Percentiles rank a stretch among this genome's conserved stretches.
These are phyloP conservation scores for Pachyramphus minor DNA, from an alignment of 2,113 vertebrate species.

Conservation along the genomic window DNA sequence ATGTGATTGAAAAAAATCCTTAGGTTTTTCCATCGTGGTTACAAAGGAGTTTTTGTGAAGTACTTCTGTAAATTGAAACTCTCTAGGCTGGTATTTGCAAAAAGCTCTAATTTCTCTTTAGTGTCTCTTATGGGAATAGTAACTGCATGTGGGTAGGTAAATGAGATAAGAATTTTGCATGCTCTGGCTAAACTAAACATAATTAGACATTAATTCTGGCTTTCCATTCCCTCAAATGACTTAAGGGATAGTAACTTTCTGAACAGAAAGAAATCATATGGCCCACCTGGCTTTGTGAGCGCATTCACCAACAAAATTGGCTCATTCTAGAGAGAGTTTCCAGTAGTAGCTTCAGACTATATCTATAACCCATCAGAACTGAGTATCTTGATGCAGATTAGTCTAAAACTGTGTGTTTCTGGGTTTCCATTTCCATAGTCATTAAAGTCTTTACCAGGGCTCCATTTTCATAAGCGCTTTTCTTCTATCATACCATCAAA, in stretches of 20 bases:
- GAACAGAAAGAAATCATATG: slow-evolving; percentile 15
- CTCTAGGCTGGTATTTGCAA: slow-evolving; percentile 45
- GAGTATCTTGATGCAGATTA: not conserved
- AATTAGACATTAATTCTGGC: slow-evolving; percentile 51
- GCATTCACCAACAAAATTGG: not conserved
- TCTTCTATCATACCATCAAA: not conserved
- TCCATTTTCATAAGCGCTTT: not conserved
- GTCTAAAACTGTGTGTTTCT: not conserved
- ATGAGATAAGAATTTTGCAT: slow-evolving; percentile 65
- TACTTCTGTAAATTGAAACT: slow-evolving; percentile 64
- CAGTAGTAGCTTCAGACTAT: not conserved
- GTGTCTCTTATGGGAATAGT: slow-evolving; percentile 60
- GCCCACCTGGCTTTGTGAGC: slow-evolving; percentile 35
- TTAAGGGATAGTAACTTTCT: slow-evolving; percentile 43
- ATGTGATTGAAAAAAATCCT: slow-evolving; percentile 25
- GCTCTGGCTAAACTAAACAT: slow-evolving; percentile 51
- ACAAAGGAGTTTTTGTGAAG: slow-evolving; percentile 54
- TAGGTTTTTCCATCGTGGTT: slow-evolving; percentile 31
- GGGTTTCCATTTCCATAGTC: not conserved
- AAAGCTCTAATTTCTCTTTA: slow-evolving; percentile 67
- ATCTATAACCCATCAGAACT: not conserved
- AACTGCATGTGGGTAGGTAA: slow-evolving; percentile 53
- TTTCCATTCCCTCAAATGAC: slow-evolving; percentile 57
- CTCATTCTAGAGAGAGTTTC: not conserved
- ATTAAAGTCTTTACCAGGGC: not conserved